These are phyloP conservation scores for Brachyptera risi DNA, from an alignment of 2,888 invertebrate species.

Conservation along the genomic window DNA sequence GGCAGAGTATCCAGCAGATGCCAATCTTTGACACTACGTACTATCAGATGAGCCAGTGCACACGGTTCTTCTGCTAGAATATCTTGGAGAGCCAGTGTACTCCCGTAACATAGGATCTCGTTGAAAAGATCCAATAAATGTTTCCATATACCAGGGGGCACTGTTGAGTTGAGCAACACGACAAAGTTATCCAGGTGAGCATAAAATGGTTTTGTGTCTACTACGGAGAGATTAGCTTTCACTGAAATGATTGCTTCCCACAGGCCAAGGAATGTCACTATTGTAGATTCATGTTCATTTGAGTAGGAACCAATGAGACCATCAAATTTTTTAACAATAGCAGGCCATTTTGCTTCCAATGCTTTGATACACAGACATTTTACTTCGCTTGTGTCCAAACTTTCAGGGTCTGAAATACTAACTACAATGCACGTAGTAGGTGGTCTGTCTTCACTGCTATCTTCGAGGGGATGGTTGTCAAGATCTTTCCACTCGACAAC, in stretches of 20 bases:
- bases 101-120: constrained; percentile 87
- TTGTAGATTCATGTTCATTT: constrained; percentile 48
- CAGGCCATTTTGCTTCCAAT: constrained; percentile 79
- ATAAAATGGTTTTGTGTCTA: constrained; percentile 85
- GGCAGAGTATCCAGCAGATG: constrained; percentile 59
- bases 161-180: constrained; percentile 59
- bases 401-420: constrained; percentile 68
- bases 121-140: constrained; percentile 81
- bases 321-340: constrained; percentile 61
- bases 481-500: constrained; percentile 87
- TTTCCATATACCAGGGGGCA: constrained; percentile 81
- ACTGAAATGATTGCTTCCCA: constrained; percentile 91
- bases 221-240: constrained; percentile 82
- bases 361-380: constrained; percentile 84
- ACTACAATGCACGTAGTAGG: constrained; percentile 42
- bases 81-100: constrained; percentile 83
- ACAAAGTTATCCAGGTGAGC: constrained; percentile 79
- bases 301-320: constrained; percentile 48
- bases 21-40: constrained; percentile 81
- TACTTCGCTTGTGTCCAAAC: constrained; percentile 78
- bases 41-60: constrained; percentile 77
- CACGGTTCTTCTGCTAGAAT: constrained; percentile 85
- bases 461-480: constrained; percentile 75
- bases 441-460: constrained; percentile 47
- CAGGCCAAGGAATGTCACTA: constrained; percentile 73